Base-by-base conservation (phyloP, 2,797 vertebrate species). In the Sebastes taczanowskii region DNA sequence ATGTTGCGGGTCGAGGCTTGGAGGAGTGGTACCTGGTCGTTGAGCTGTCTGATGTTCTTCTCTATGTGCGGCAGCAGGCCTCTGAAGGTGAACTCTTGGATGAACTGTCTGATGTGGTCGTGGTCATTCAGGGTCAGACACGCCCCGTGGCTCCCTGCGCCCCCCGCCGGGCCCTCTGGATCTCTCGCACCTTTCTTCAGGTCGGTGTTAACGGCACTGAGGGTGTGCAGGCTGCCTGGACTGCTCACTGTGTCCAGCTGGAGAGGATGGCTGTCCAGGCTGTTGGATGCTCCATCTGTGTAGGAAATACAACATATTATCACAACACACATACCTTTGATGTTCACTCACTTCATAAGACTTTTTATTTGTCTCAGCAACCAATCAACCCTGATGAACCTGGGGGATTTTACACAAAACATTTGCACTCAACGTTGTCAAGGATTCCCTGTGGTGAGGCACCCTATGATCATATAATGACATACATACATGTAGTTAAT, bases 71-170 rank as follows among this genome's bases (percentile, higher is more conserved):
- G 98, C 82, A 99, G 84, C 88, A 99, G 97, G 35, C 98, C 98
- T 71, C 98, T 95, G 93, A 99, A 99, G 4, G 97, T 99, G 90
- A 99, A 99, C 88, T 99, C 99, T 76, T 99, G 98, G 88, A 99
- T 96, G 86, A 99, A 99, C 83, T 99, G 98, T 49, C 99, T 95
- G 91, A 99, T 97, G 89, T 96, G 96, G 90, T 99, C 98, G 0
- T 99, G 99, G 94, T 99, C 99, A 4, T 96, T 98, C 27, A 99
- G 97, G 10, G 98, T 98, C 84, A 99, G 95, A 90, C 96, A 98
- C 27, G 95, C 95, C 73, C 99, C 98, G 30, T 96, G 98, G 85
- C 94, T 95, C 0, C 86, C 94, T 29, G 93, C 93, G 27, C 72
- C 81, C 1, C 63, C 85, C 0, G 7, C 20, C 25, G 11, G 5